Conservation (phyloP, 2,888 invertebrate genomes). For the Trichacis sp. region DNA sequence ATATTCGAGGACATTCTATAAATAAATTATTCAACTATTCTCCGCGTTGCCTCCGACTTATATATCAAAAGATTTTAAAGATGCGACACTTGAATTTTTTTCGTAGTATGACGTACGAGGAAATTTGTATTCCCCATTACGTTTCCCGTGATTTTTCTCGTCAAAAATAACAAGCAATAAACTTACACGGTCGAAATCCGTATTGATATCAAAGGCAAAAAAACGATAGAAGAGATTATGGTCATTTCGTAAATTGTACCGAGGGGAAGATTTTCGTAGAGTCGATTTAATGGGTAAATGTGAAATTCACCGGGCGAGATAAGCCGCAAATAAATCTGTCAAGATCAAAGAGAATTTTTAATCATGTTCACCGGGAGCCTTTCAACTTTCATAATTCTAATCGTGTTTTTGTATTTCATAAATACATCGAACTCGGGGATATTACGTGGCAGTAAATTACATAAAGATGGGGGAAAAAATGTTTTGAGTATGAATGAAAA, state of each 20-base stretch:
- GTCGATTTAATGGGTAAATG: constrained; percentile 19
- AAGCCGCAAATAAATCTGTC: constrained; percentile 9
- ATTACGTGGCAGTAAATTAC: not conserved
- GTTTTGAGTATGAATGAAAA: not conserved
- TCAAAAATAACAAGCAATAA: not conserved
- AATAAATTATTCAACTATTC: constrained; percentile 23
- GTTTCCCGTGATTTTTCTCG: not conserved
- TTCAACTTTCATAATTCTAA: constrained; percentile 1
- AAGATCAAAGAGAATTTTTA: constrained; percentile 1
- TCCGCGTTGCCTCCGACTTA: not conserved
- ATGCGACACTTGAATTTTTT: not conserved
- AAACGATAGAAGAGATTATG: not conserved
- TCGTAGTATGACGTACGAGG: not conserved
- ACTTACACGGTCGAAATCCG: not conserved
- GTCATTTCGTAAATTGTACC: not conserved
- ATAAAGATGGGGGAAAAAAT: not conserved
- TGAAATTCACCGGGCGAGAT: constrained; percentile 22
- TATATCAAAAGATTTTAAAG: constrained; percentile 4
- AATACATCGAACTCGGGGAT: not conserved
- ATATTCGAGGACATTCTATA: constrained; percentile 12
- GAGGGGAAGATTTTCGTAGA: constrained; percentile 4
- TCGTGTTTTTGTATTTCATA: not conserved
- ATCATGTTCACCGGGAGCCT: not conserved
- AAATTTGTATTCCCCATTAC: not conserved
- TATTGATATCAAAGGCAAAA: not conserved